phyloP scores from a whole-genome alignment of 2,888 invertebrate species.

The Pristionchus maxplancki region DNA sequence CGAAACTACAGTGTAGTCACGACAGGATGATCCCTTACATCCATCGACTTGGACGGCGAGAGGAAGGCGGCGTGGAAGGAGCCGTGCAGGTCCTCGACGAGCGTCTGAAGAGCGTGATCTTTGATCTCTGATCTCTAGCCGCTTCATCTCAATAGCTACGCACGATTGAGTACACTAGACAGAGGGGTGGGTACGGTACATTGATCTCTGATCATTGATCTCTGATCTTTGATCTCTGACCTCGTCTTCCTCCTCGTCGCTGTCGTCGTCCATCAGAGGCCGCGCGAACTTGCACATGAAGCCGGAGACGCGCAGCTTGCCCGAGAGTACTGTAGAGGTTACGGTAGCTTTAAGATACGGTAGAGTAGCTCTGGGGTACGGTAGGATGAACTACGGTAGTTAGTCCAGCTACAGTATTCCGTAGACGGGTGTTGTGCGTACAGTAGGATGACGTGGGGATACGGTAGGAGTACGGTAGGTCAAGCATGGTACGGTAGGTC shows the following conservation, averaged over 20 bases:
- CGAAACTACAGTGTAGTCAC: not conserved
- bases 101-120: not conserved
- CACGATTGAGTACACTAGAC: not conserved
- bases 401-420: not conserved
- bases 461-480: not conserved
- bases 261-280: not conserved
- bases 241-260: not conserved
- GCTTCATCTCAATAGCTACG: too few relatives aligned
- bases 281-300: conserved; percentile 16
- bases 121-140: not conserved
- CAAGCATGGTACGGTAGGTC: too few relatives aligned
- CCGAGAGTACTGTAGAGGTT: conserved; percentile 3
- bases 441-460: not conserved
- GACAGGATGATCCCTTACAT: not conserved
- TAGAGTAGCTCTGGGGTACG: not conserved
- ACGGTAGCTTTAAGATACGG: conserved; percentile 16
- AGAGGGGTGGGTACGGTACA: not conserved
- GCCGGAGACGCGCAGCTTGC: conserved; percentile 1
- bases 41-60: not conserved
- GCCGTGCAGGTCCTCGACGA: conserved; percentile 1
- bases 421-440: not conserved
- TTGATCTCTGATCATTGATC: conserved; percentile 26
- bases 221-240: conserved; percentile 22
- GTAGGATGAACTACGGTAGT: not conserved
- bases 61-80: conserved; percentile 32